Percentiles rank a stretch among this genome's conserved stretches.
Evolutionary conservation across 2,797 vertebrate genomes (phyloP).

Genomic region (Pelobates cultripes): DNA sequence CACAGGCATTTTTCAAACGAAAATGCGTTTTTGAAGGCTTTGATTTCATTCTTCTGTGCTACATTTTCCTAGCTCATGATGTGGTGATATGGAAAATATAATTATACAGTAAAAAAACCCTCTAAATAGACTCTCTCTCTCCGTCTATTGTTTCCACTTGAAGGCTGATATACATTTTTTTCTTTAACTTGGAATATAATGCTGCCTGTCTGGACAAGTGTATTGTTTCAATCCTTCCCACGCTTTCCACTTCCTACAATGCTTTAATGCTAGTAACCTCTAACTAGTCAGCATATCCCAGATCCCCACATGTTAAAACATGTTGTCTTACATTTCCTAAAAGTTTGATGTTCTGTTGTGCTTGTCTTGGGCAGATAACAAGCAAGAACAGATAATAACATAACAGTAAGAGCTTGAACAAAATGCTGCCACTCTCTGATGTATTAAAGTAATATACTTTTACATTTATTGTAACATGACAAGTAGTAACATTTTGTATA

Average conservation of each 20-base stretch:
- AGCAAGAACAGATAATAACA: no score
- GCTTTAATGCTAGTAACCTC: constrained; percentile 20
- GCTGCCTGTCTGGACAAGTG: constrained; percentile 42
- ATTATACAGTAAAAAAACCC: constrained; percentile 31
- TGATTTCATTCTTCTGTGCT: constrained; percentile 6
- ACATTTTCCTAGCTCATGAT: constrained; percentile 26
- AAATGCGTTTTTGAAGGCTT: constrained; percentile 12
- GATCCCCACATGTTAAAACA: constrained; percentile 39
- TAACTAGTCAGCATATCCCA: constrained; percentile 38
- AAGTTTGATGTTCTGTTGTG: background rate
- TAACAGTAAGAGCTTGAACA: no score
- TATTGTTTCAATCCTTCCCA: constrained; percentile 39
- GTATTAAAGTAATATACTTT: no score
- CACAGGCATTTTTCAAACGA: background rate
- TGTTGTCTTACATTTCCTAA: background rate
- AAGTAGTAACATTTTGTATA: no score
- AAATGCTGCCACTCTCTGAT: no score
- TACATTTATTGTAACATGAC: no score
- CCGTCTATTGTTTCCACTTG: constrained; percentile 23
- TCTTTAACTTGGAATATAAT: constrained; percentile 21
- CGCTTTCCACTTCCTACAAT: constrained; percentile 35
- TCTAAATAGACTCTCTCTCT: constrained; percentile 28
- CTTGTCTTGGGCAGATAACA: no score
- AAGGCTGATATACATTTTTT: constrained; percentile 9
- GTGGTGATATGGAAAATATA: constrained; percentile 30